Evolutionary conservation across 2,113 vertebrate genomes (phyloP), one percentile per base, ranked within the genome.

Genomic region (Scolopax mira): DNA sequence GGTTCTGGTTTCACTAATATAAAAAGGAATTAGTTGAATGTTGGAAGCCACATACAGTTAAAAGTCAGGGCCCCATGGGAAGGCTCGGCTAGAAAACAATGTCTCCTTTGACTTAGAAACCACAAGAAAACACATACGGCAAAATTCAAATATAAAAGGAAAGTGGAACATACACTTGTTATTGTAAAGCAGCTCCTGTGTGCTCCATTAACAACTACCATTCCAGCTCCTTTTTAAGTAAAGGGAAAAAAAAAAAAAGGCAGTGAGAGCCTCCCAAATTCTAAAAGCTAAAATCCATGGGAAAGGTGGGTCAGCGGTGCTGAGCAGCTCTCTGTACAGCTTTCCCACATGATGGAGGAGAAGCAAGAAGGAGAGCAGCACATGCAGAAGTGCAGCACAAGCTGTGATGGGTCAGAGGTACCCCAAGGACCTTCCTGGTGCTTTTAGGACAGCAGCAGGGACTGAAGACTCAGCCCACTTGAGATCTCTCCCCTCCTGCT

Each of bases 111-210:
- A 98, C 95, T 94, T 54, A 3, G 14, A 71, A 98, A 97, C 97
- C 98, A 94, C 97, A 97, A 92, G 96, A 97, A 96, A 97, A 97
- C 94, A 95, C 95, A 95, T 88, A 97, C 60, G 0, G 94, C 96
- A 94, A 95, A 88, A 95, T 94, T 96, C 92, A 94, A 88, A 96
- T 97, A 80, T 90, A 98, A 97, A 97, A 96, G 95, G 95, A 97
- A 98, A 98, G 96, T 91, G 93, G 96, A 98, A 97, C 97, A 88
- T 75, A 96, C 72, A 4, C 44, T 94, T 95, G 95, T 89, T 91
- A 85, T 95, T 96, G 96, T 61, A 97, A 95, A 97, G 95, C 94
- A 95, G 94, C 96, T 96, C 89, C 82, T 79, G 94, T 86, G 92
- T 71, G 44, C 79, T 93, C 87, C 94, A 93, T 57, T 93, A 78